Percentiles rank a stretch among this genome's conserved stretches.
Evolutionary conservation across 2,888 invertebrate species (phyloP).

Genomic region (Drosophila niveifrons): DNA sequence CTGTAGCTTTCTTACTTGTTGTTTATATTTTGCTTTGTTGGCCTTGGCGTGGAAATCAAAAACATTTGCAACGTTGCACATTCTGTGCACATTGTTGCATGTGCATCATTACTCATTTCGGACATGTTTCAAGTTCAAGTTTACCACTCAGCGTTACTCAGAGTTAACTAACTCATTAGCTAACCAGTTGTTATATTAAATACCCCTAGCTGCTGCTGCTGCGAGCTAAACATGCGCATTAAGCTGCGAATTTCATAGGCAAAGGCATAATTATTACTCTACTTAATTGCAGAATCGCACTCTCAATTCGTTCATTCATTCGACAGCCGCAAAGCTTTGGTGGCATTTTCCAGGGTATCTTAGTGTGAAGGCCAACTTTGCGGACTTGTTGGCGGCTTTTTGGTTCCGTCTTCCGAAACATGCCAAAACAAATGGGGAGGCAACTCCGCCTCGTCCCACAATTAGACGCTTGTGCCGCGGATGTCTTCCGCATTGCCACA

Average conservation of each 20-base stretch:
- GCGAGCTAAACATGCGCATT: neutral
- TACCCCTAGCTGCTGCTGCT: constrained; percentile 2
- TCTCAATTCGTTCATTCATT: neutral
- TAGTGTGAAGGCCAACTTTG: neutral
- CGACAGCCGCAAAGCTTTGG: no score
- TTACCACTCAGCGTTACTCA: constrained; percentile 30
- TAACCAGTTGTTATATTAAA: constrained; percentile 1
- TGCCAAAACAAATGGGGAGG: constrained; percentile 33
- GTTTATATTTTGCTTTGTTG: neutral
- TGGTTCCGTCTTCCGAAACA: constrained; percentile 73
- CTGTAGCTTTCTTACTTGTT: no score
- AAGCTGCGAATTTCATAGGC: neutral
- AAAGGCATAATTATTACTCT: neutral
- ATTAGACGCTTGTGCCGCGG: constrained; percentile 61
- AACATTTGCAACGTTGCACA: constrained; percentile 33
- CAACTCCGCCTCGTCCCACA: constrained; percentile 49
- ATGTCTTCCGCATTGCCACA: constrained; percentile 67
- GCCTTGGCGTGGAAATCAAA: constrained; percentile 41
- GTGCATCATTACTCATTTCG: constrained; percentile 40
- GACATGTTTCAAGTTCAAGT: constrained; percentile 76
- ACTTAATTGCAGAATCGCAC: neutral
- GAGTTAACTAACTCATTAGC: neutral
- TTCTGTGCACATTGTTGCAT: constrained; percentile 59
- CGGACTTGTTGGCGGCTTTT: constrained; percentile 24
- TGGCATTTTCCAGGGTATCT: constrained; percentile 22